These are phyloP conservation scores for Acronicta leporina DNA, from an alignment of 2,888 invertebrate genomes.

Conservation along the genomic window DNA sequence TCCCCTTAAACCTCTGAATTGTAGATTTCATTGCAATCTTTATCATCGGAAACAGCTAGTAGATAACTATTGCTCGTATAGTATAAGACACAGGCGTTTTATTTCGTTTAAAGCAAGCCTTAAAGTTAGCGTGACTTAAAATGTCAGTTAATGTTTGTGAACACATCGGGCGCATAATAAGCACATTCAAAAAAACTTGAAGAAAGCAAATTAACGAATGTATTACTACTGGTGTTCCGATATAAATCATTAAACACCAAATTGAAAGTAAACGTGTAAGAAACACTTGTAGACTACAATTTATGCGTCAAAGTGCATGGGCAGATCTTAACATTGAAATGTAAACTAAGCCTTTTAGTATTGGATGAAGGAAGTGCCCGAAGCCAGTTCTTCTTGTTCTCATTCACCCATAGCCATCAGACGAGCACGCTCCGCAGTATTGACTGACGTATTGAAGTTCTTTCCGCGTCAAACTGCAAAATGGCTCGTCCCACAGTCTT, in stretches of 20 bases:
- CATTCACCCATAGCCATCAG: too few species aligned
- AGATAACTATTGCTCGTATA: too few species aligned
- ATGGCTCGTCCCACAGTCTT: too few species aligned
- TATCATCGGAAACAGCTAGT: too few species aligned
- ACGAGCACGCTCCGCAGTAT: too few species aligned
- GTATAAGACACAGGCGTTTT: background rate
- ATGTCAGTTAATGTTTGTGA: slow-evolving; percentile 62
- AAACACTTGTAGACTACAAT: slow-evolving; percentile 40
- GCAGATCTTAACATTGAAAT: slow-evolving; percentile 42
- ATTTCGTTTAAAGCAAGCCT: slow-evolving; percentile 57
- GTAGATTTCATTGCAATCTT: too few species aligned
- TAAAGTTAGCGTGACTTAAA: slow-evolving; percentile 68
- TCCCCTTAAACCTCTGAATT: too few species aligned
- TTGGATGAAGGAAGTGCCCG: too few species aligned
- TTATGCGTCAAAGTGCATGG: slow-evolving; percentile 26
- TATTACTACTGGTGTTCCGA: slow-evolving; percentile 55
- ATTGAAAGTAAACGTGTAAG: slow-evolving; percentile 52
- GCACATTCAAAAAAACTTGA: slow-evolving; percentile 57
- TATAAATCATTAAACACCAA: slow-evolving; percentile 57
- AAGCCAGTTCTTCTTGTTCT: too few species aligned
- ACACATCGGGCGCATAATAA: slow-evolving; percentile 62
- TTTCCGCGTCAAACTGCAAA: too few species aligned
- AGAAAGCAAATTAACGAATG: slow-evolving; percentile 60
- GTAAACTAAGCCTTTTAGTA: too few species aligned
- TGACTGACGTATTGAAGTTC: too few species aligned